phyloP scores from a whole-genome alignment of 2,888 invertebrate species.

The Philaethria dido region DNA sequence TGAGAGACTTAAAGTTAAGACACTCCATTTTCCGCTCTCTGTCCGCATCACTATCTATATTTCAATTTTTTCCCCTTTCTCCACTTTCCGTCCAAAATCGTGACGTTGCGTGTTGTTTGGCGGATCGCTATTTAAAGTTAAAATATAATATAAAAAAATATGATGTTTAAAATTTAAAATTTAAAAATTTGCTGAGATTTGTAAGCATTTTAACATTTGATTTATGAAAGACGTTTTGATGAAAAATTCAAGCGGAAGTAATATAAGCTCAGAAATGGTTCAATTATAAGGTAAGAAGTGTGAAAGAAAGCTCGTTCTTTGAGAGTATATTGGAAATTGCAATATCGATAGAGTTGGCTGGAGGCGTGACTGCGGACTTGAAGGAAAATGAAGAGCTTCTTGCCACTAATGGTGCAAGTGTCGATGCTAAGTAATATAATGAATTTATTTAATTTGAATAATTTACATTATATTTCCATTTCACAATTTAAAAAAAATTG shows the following conservation, averaged over 20 bases:
- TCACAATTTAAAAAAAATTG: too few species aligned
- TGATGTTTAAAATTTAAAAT: not conserved
- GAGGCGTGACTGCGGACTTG: conserved; percentile 56
- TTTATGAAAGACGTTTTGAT: conserved; percentile 17
- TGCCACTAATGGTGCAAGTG: conserved; percentile 7
- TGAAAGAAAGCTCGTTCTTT: conserved; percentile 29
- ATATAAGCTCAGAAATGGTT: conserved; percentile 23
- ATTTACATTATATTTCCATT: too few species aligned
- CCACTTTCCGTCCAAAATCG: too few species aligned
- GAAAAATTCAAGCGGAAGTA: conserved; percentile 21
- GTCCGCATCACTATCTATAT: too few species aligned
- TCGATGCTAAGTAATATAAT: conserved; percentile 3
- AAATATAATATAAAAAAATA: not conserved
- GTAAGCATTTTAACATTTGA: conserved; percentile 1
- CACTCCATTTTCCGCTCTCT: too few species aligned
- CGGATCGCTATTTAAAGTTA: too few species aligned
- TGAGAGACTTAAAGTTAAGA: too few species aligned
- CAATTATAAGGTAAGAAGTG: conserved; percentile 26
- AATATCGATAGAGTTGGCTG: conserved; percentile 52
- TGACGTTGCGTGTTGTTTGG: too few species aligned
- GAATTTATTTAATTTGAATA: not conserved
- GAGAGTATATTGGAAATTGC: conserved; percentile 32
- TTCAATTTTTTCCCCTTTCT: too few species aligned
- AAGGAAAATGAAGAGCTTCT: conserved; percentile 43
- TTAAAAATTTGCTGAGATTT: not conserved